Conservation (phyloP, 92 coral and sea anemone species). For the Siderastrea siderea region DNA sequence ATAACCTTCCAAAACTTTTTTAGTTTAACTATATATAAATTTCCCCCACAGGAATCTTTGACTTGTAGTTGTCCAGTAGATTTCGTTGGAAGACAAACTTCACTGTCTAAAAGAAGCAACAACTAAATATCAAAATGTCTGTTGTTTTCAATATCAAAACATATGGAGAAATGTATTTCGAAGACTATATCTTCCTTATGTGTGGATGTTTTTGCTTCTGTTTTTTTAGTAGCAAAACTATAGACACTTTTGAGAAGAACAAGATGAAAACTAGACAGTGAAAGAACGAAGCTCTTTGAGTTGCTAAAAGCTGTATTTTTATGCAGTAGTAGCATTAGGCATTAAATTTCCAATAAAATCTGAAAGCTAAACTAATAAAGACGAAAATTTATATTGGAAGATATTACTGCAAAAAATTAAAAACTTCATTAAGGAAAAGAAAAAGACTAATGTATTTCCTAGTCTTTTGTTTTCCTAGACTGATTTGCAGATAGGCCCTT, state of each 20-base stretch:
- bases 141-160: background rate
- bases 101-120: background rate
- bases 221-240: background rate
- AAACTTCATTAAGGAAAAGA: constrained; percentile 17
- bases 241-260: background rate
- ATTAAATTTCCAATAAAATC: background rate
- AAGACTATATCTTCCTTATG: too few species aligned
- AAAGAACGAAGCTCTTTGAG: too few species aligned
- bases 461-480: background rate
- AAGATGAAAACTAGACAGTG: background rate
- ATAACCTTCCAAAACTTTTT: background rate
- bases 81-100: too few species aligned
- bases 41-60: background rate
- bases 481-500: background rate
- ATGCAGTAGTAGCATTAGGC: background rate
- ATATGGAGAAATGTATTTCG: background rate
- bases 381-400: background rate
- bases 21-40: background rate
- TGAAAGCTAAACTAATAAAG: background rate
- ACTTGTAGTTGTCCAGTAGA: background rate
- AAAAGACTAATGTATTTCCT: background rate
- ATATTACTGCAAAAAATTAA: background rate
- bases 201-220: background rate
- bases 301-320: background rate
- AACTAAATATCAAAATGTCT: background rate